A percentile compares a stretch with the other conserved stretches of the same genome.
Conservation (phyloP, 2,113 vertebrate species). For the Petromus typicus region DNA sequence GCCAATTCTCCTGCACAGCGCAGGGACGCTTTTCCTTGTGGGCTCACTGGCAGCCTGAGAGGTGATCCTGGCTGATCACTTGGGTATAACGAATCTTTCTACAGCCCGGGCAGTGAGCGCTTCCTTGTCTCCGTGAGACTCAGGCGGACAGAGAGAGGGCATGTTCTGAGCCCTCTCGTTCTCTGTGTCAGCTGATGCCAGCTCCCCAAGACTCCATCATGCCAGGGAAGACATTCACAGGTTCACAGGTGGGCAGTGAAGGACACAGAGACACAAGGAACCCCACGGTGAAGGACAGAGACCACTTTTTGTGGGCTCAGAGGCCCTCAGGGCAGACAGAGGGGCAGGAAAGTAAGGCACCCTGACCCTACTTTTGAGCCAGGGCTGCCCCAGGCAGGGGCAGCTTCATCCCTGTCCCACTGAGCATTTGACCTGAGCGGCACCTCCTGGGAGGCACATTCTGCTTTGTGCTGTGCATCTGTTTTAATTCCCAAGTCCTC, state of each 20-base stretch:
- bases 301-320: background rate
- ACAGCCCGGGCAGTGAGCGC: background rate
- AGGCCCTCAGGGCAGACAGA: conserved; percentile 4
- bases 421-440: background rate
- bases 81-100: background rate
- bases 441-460: background rate
- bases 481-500: conserved; percentile 57
- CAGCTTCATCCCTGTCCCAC: background rate
- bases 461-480: background rate
- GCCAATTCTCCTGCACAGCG: background rate
- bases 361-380: background rate
- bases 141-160: background rate
- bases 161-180: background rate
- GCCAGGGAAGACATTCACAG: background rate
- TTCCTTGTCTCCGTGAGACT: background rate
- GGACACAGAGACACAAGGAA: background rate
- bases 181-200: background rate
- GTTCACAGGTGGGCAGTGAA: conserved; percentile 48
- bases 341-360: conserved; percentile 55
- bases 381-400: background rate
- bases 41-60: background rate
- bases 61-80: background rate
- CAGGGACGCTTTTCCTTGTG: background rate
- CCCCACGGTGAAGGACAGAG: background rate
- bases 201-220: background rate